Percentiles rank a stretch among this genome's conserved stretches.
Evolutionary conservation across 1,140 invertebrate species (phyloP).

Genomic region (Sitobion miscanthi): DNA sequence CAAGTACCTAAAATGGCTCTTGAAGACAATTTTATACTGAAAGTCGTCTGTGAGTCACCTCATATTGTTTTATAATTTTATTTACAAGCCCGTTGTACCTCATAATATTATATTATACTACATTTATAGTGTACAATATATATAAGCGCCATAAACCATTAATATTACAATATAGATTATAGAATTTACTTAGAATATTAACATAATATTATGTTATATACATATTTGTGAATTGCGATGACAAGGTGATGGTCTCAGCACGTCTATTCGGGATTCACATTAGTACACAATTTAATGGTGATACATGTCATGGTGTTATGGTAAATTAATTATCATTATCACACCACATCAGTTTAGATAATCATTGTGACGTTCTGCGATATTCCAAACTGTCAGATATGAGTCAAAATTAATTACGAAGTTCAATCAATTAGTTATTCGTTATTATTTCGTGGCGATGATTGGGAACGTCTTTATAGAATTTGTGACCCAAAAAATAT

Average conservation of each 20-base stretch:
- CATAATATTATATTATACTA: background rate
- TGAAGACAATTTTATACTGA: constrained; percentile 83
- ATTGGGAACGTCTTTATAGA: background rate
- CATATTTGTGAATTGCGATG: background rate
- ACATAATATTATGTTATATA: background rate
- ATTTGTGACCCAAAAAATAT: background rate
- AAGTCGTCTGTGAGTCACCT: constrained; percentile 80
- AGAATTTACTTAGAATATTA: background rate
- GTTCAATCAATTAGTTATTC: background rate
- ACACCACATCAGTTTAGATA: background rate
- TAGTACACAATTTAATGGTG: background rate
- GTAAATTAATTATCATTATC: background rate
- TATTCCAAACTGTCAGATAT: background rate
- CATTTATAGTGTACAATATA: background rate
- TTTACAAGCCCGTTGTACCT: background rate
- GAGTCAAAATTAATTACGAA: background rate
- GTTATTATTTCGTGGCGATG: background rate
- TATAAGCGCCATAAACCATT: background rate
- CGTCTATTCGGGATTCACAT: background rate
- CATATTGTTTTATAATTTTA: background rate
- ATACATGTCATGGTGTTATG: background rate
- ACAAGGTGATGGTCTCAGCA: background rate
- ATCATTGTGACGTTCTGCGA: background rate
- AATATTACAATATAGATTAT: background rate
- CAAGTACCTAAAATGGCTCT: constrained; percentile 80